Evolutionary conservation across 2,888 invertebrate genomes (phyloP).

Genomic region (Labia minor): DNA sequence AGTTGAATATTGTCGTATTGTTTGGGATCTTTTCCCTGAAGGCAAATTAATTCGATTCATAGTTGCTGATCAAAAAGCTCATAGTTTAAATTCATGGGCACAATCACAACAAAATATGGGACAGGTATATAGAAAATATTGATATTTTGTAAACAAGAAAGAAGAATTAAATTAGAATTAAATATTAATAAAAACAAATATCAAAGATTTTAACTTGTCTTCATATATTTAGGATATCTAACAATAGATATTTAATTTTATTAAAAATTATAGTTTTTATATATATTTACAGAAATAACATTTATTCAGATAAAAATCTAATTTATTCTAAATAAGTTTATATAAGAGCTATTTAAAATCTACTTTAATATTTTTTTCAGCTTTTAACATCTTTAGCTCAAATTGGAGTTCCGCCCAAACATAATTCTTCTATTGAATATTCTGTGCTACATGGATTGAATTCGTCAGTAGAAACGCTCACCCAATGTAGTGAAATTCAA

Average conservation of each 20-base stretch:
- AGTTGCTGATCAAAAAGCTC: constrained; percentile 75
- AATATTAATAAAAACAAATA: too few relatives aligned
- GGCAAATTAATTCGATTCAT: constrained; percentile 77
- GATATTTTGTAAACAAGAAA: too few relatives aligned
- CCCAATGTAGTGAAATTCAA: constrained; percentile 70
- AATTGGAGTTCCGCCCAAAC: constrained; percentile 63
- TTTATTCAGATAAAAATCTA: too few relatives aligned
- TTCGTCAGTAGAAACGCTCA: constrained; percentile 74
- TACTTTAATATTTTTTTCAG: too few relatives aligned
- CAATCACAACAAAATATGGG: constrained; percentile 64
- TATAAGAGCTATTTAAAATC: too few relatives aligned
- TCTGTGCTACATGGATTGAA: constrained; percentile 73
- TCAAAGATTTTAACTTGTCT: too few relatives aligned
- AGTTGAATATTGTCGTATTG: constrained; percentile 90
- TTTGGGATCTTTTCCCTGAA: constrained; percentile 92
- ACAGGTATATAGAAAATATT: background rate
- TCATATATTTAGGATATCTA: too few relatives aligned
- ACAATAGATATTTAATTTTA: too few relatives aligned
- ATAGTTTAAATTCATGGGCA: constrained; percentile 77
- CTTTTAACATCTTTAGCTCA: constrained; percentile 71
- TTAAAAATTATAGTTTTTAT: too few relatives aligned
- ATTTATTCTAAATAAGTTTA: too few relatives aligned
- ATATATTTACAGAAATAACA: too few relatives aligned
- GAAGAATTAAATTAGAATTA: too few relatives aligned
- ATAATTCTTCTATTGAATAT: constrained; percentile 48